Evolutionary conservation across 2,113 vertebrate genomes (phyloP).

Genomic region (Pheucticus melanocephalus): DNA sequence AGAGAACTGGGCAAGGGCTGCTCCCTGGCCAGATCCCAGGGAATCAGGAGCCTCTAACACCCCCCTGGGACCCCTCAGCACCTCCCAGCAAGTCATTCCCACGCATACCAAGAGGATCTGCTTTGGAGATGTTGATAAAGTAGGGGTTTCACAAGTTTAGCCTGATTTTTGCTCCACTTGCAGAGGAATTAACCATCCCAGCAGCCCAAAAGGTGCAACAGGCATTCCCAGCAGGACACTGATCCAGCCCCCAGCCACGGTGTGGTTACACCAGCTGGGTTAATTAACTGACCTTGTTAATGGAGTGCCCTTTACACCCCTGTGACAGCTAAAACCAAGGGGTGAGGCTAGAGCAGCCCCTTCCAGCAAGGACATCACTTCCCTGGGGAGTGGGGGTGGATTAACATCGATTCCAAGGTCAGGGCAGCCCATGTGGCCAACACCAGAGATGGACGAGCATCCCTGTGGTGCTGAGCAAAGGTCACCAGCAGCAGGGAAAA

Average conservation of each 20-base stretch:
- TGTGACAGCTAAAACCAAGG: neutral
- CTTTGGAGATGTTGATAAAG: neutral
- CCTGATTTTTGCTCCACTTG: neutral
- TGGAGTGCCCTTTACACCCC: neutral
- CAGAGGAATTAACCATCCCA: neutral
- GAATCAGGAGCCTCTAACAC: neutral
- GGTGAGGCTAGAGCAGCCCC: neutral
- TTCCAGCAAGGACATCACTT: neutral
- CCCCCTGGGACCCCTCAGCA: rapidly evolving
- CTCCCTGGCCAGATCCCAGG: neutral
- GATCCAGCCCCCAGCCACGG: neutral
- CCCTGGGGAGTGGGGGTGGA: neutral
- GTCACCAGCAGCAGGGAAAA: neutral
- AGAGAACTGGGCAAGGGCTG: neutral
- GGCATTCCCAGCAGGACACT: neutral
- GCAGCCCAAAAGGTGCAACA: neutral
- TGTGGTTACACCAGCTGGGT: rapidly evolving
- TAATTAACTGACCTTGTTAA: conserved; percentile 15
- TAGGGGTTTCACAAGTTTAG: rapidly evolving
- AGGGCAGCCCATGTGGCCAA: neutral
- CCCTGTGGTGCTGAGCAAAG: neutral
- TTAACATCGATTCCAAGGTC: conserved; percentile 8
- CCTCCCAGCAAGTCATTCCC: neutral
- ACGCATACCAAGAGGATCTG: rapidly evolving
- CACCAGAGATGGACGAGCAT: neutral